Base-by-base conservation (phyloP, 2,113 vertebrate genomes). In the Chionis minor region DNA sequence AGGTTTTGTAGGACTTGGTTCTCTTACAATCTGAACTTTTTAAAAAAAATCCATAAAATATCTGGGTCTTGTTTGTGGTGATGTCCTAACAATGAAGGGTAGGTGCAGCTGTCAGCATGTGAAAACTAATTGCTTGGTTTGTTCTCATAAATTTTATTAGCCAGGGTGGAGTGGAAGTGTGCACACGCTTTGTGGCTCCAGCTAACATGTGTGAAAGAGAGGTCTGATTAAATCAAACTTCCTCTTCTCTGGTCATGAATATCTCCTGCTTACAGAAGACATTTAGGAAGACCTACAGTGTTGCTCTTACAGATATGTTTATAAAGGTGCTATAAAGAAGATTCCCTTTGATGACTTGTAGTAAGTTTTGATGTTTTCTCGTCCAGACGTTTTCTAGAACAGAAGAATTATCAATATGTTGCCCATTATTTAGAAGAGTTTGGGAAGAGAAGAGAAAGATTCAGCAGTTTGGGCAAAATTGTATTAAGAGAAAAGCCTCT, bases 211-310 rank as follows among this genome's bases (percentile, higher is more conserved):
- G 65, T 86, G 38, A 78, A 91, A 85, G 83, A 92, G 28, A 84
- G 69, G 65, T 56, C 52, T 87, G 84, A 87, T 81, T 79, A 92
- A 91, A 96, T 89, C 73, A 81, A 59, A 89, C 89, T 96, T 96
- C 91, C 86, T 92, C 52, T 90, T 94, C 63, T 75, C 81, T 49
- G 65, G 69, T 69, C 65, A 52, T 87, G 18, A 95, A 3, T 81
- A 63, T 79, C 86, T 91, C 38, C 55, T 91, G 32, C 59, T 91
- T 84, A 67, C 26, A 81, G 72, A 89, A 67, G 52, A 87, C 35
- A 75, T 0, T 44, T 49, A 79, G 52, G 81, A 92, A 89, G 55
- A 95, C 21, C 20, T 55, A 55, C 17, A 58, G 10, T 52, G 20
- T 91, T 91, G 42, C 62, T 84, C 61, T 83, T 66, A 49, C 8